Percentiles rank a stretch among this genome's conserved stretches.
Evolutionary conservation across 2,888 invertebrate species (phyloP).

Genomic region (Ormyrus labotus): DNA sequence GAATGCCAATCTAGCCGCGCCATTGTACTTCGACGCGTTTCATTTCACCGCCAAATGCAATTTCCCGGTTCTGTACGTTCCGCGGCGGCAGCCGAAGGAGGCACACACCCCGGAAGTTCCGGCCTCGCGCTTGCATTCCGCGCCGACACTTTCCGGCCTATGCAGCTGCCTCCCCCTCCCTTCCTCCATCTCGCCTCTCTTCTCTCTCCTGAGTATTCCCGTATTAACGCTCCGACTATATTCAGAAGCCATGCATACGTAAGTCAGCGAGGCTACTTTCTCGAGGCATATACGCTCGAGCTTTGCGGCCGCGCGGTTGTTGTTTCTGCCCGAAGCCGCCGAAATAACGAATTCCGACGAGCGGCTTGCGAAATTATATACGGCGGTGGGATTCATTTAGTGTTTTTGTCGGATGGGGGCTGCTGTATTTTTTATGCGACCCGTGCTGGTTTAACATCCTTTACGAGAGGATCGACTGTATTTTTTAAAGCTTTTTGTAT

Average conservation of each 20-base stretch:
- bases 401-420: background rate
- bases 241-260: constrained; percentile 72
- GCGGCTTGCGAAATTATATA: background rate
- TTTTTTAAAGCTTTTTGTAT: too few relatives aligned
- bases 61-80: too few relatives aligned
- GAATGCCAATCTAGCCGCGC: too few relatives aligned
- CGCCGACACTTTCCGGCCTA: background rate
- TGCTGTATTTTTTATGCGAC: background rate
- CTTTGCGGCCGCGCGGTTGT: background rate
- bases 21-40: too few relatives aligned
- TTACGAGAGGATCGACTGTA: too few relatives aligned
- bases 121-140: constrained; percentile 8
- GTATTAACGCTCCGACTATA: constrained; percentile 71
- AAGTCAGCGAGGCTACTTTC: constrained; percentile 59
- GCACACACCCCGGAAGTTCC: background rate
- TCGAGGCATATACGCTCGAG: constrained; percentile 43
- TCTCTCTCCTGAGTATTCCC: constrained; percentile 63
- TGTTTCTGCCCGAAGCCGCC: background rate
- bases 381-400: background rate
- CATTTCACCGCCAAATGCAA: too few relatives aligned
- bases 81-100: too few relatives aligned
- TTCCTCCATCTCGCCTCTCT: background rate
- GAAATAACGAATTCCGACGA: constrained; percentile 23
- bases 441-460: background rate
- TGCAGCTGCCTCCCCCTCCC: background rate